phyloP scores from a whole-genome alignment of 2,113 vertebrate species.

The Lycaon pictus region DNA sequence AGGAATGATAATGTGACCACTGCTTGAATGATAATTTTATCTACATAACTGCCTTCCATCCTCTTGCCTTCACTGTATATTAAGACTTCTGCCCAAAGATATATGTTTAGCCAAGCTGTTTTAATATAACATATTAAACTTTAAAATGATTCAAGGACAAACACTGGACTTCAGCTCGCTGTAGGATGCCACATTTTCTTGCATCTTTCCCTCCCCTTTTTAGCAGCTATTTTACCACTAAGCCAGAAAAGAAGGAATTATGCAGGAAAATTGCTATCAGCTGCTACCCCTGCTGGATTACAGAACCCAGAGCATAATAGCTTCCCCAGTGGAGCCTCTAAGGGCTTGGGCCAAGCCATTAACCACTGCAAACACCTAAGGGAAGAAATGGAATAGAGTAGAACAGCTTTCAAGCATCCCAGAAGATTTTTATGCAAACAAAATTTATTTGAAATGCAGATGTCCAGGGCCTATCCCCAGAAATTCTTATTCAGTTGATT shows the following conservation, averaged over 20 bases:
- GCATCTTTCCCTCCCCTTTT: slow-evolving; percentile 60
- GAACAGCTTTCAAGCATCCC: not conserved
- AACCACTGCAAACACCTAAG: slow-evolving; percentile 54
- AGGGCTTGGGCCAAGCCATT: slow-evolving; percentile 55
- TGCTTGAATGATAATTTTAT: slow-evolving; percentile 77
- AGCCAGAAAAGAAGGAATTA: slow-evolving; percentile 69
- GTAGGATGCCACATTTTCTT: slow-evolving; percentile 64
- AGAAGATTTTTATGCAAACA: slow-evolving; percentile 9
- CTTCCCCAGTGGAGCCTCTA: slow-evolving; percentile 12
- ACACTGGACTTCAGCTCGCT: slow-evolving; percentile 62
- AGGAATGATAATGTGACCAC: slow-evolving; percentile 66
- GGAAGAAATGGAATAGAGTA: not conserved
- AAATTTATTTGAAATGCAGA: slow-evolving; percentile 39
- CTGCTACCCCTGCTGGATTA: slow-evolving; percentile 66
- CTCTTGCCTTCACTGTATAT: slow-evolving; percentile 53
- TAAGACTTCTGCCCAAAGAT: slow-evolving; percentile 71
- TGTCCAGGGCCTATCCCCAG: not conserved
- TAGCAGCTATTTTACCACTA: slow-evolving; percentile 63
- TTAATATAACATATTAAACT: slow-evolving; percentile 76
- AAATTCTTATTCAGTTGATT: not conserved
- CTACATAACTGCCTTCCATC: slow-evolving; percentile 49
- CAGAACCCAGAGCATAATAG: slow-evolving; percentile 44
- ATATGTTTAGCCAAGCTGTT: slow-evolving; percentile 75
- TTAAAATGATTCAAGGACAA: slow-evolving; percentile 78
- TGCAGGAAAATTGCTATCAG: slow-evolving; percentile 71